Base-by-base conservation (phyloP, 2,888 invertebrate genomes). In the Xanthorhoe spadicearia region DNA sequence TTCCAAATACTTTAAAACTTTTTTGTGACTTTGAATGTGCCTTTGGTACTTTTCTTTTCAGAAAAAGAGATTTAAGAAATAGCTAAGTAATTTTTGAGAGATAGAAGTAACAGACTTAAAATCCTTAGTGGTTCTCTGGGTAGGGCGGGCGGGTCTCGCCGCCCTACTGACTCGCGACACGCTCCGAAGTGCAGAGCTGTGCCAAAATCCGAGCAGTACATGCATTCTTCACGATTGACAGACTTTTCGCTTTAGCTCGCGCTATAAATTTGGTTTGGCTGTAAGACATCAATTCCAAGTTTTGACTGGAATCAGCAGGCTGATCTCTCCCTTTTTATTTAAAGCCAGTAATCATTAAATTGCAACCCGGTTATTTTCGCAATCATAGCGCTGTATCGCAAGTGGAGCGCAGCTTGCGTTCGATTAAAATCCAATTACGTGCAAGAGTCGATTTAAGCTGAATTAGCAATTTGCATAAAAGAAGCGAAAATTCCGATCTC, bases 171-270 rank as follows among this genome's bases (percentile, higher is more conserved):
- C 61, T 72, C 71, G 73, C 77, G 75, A 74, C 81, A 73, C 75
- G 70, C 69, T 70, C 62, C 72, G 76, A 80, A 83, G 78, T 78
- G 75, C 69, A 72, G 78, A 77, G 79, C 82, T 84, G 83, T 80
- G 75, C 77, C 74, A 72, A 78, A 77, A 83, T 79, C 70, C 74
- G 74, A 74, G 77, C 74, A 79, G 74, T 74, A 75, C 83, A 78
- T 83, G 80, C 82, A 84, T 85, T 80, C 82, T 84, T 83, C 77
- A 82, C 84, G 82, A 79, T 79, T 79, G 80, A 80, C 76, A 75
- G 76, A 77, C 71, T 77, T 79, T 76, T 65, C 70, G 66, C 74
- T 73, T 76, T 74, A 77, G 68, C 72, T 66, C 38, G 50, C 58
- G 57, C 65, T 50, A 61, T 61, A 64, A 65, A 66, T 69, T 68